Conservation (phyloP, 2,797 vertebrate species). For the Phoeniculus purpureus region DNA sequence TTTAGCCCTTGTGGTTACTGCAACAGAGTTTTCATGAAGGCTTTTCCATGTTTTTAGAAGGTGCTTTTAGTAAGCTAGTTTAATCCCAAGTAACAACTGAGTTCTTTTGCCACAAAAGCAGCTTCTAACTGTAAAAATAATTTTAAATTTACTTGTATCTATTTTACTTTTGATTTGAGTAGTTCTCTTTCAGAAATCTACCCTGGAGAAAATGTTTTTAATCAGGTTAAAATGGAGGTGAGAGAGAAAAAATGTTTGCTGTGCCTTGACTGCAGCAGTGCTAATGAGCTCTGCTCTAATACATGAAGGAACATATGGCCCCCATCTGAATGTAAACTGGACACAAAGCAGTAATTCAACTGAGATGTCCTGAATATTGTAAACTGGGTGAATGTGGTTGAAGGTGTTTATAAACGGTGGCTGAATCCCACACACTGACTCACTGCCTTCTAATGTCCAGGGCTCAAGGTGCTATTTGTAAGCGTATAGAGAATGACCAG, state of each 20-base stretch:
- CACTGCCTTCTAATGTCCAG: constrained; percentile 60
- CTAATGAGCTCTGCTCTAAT: constrained; percentile 73
- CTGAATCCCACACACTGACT: constrained; percentile 70
- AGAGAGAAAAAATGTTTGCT: constrained; percentile 59
- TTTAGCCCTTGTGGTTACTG: constrained; percentile 13
- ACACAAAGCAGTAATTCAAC: constrained; percentile 76
- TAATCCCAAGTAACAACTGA: neutral
- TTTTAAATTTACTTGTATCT: neutral
- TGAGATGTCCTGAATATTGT: constrained; percentile 74
- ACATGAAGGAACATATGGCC: constrained; percentile 77
- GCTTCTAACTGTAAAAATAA: constrained; percentile 12
- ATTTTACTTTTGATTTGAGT: constrained; percentile 21
- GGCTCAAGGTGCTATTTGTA: constrained; percentile 76
- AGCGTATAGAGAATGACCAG: constrained; percentile 72
- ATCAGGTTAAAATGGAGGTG: constrained; percentile 72
- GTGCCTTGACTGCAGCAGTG: constrained; percentile 69
- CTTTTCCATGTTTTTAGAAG: neutral
- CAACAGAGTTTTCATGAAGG: neutral
- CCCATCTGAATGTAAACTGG: constrained; percentile 79
- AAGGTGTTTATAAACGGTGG: constrained; percentile 79
- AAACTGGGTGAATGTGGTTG: constrained; percentile 75
- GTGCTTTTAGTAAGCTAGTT: constrained; percentile 13
- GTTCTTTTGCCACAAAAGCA: neutral
- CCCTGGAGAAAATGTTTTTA: constrained; percentile 72
- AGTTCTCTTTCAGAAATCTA: constrained; percentile 46